Evolutionary conservation across 2,113 vertebrate genomes (phyloP).

Genomic region (Lonchura striata): DNA sequence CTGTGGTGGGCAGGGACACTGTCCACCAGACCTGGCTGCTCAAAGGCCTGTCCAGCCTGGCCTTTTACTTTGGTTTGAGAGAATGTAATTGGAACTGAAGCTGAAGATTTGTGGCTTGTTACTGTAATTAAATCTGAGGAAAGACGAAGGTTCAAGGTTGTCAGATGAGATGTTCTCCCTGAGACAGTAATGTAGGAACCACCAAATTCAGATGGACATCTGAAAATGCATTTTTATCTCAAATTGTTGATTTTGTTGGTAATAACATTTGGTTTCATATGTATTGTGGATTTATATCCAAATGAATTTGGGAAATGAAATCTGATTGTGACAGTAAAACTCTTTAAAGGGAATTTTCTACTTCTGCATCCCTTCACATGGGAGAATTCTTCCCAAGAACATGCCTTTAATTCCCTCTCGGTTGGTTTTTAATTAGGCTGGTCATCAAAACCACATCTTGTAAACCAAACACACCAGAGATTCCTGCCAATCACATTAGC

Average conservation of each 20-base stretch:
- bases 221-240: background rate
- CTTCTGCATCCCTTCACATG: background rate
- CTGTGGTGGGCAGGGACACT: too few species aligned
- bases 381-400: background rate
- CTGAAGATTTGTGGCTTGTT: background rate
- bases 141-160: background rate
- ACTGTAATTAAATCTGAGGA: background rate
- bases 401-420: background rate
- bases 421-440: background rate
- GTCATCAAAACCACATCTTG: background rate
- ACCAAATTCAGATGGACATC: background rate
- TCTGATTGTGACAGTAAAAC: background rate
- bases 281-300: accelerated
- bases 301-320: background rate
- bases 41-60: background rate
- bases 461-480: background rate
- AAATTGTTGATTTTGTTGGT: background rate
- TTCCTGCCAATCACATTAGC: background rate
- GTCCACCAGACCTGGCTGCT: background rate
- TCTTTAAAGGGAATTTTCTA: background rate
- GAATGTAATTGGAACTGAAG: background rate
- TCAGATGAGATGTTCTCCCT: background rate
- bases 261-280: background rate
- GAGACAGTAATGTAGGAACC: background rate
- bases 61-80: background rate